Evolutionary conservation across 2,113 vertebrate species (phyloP).

Genomic region (Silurus glanis): DNA sequence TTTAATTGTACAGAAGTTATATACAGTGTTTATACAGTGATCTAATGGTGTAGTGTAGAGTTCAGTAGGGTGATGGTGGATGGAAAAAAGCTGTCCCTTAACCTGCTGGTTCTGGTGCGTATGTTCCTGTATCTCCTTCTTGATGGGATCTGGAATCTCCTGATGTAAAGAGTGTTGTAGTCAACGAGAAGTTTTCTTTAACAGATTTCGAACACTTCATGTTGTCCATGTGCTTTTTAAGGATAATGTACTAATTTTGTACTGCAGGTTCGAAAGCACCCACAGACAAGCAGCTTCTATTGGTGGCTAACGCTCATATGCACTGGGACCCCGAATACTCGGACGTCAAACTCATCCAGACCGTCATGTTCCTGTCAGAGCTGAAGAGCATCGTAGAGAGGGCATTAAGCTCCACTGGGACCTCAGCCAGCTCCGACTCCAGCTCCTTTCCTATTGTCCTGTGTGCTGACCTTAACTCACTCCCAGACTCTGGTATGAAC

Average conservation of each 20-base stretch:
- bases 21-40: too few species aligned
- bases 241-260: neutral
- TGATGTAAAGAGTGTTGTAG: neutral
- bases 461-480: conserved; percentile 97
- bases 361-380: conserved; percentile 98
- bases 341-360: conserved; percentile 96
- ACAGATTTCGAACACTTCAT: neutral
- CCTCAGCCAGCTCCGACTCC: conserved; percentile 79
- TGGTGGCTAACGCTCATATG: conserved; percentile 98
- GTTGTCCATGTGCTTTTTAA: neutral
- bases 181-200: neutral
- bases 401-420: conserved; percentile 75
- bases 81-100: too few species aligned
- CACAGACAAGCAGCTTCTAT: conserved; percentile 87
- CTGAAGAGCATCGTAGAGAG: conserved; percentile 95
- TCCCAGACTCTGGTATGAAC: conserved; percentile 92
- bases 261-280: conserved; percentile 80
- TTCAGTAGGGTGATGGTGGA: too few species aligned
- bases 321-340: conserved; percentile 99
- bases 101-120: too few species aligned
- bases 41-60: too few species aligned
- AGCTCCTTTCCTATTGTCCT: conserved; percentile 94
- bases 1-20: too few species aligned
- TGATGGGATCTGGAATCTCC: neutral
- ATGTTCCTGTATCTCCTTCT: too few species aligned